Base-by-base conservation (phyloP, 2,888 invertebrate genomes). In the Amblyteles armatorius region DNA sequence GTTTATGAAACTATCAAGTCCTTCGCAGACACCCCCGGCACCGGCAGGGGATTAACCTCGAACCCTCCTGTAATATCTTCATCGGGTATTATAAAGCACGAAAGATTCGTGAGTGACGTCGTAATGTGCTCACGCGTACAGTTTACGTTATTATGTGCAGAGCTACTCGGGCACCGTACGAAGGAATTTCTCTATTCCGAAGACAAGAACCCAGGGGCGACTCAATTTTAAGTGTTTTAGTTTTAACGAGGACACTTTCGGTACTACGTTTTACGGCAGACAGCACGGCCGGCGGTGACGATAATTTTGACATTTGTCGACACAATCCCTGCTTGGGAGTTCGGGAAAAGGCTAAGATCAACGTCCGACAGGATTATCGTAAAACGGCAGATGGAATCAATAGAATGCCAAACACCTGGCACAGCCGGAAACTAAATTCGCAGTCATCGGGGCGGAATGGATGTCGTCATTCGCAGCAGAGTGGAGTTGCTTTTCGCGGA, bases 211-310 rank as follows among this genome's bases (percentile, higher is more conserved):
- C 68, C 76, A 65, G 81, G 55, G 68, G 50, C n/a, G 52, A 52
- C 60, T 77, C 48, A 82, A 89, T 89, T 89, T 88, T 84, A 87
- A 79, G 83, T 72, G 84, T 82, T 82, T 73, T 90, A 91, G 89
- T 90, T 91, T 91, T 90, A 91, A 91, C 88, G 89, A 74, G 68
- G 44, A 52, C 57, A n/a, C 60, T 68, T 26, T 65, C 19, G 16
- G 29, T 83, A 69, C 52, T 52, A 69, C 60, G 79, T 89, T 91
- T 91, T 91, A 90, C 82, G 87, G 77, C 85, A 57, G 57, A 57
- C 67, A 79, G 22, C 50, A 44, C 63, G 69, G 26, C 48, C 85
- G 82, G 76, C 86, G 60, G 79, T 77, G 76, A 86, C 84, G 87
- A 88, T 89, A 87, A 87, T 88, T 90, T 79, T 68, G 81, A 84